Evolutionary conservation across 2,113 vertebrate genomes (phyloP).

Genomic region (Taxidea taxus): DNA sequence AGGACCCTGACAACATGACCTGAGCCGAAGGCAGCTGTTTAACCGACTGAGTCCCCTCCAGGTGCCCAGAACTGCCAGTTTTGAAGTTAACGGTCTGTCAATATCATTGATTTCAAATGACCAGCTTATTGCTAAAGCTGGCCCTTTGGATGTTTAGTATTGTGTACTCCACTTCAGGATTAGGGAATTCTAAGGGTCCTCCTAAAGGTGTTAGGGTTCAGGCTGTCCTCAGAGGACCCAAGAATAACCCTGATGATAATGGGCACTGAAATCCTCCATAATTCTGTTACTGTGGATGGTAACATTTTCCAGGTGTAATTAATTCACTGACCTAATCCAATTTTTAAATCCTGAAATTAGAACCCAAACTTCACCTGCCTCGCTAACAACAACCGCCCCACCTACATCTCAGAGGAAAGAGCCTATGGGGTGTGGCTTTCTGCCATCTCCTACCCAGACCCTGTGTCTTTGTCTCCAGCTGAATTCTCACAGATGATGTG

Average conservation of each 20-base stretch:
- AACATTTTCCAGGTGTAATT: neutral
- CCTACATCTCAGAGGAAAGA: neutral
- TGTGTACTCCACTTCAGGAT: neutral
- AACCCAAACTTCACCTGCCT: neutral
- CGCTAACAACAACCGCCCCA: neutral
- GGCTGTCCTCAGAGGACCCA: neutral
- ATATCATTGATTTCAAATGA: neutral
- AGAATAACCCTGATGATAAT: neutral
- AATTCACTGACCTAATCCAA: neutral
- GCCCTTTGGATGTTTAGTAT: neutral
- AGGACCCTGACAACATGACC: neutral
- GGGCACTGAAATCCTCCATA: neutral
- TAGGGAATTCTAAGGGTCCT: neutral
- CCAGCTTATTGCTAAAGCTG: neutral
- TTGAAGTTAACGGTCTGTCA: neutral
- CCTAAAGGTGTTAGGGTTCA: neutral
- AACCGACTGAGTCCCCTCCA: neutral
- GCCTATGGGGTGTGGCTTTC: neutral
- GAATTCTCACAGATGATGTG: neutral
- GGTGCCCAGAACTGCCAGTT: neutral
- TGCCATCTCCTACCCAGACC: neutral
- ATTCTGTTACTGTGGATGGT: neutral
- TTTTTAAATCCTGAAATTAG: neutral
- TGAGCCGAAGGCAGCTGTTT: neutral
- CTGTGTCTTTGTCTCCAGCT: neutral